Evolutionary conservation across 2,888 invertebrate species (phyloP).

Genomic region (Thalpophila matura): DNA sequence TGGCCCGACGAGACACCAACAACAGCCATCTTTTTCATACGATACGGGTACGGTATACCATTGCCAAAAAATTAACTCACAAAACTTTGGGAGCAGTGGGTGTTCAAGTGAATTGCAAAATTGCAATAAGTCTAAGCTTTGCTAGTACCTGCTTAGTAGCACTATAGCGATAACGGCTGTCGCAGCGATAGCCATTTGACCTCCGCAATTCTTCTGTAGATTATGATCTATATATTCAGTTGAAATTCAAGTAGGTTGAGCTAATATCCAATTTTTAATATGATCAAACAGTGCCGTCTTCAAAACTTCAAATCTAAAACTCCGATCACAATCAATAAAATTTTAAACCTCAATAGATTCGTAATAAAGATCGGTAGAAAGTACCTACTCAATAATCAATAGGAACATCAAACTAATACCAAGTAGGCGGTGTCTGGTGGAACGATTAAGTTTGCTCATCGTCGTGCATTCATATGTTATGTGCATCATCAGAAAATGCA

Average conservation of each 20-base stretch:
- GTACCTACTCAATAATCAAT: conserved; percentile 41
- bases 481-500: conserved; percentile 41
- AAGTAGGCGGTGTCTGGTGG: conserved; percentile 40
- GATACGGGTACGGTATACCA: too few relatives aligned
- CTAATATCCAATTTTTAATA: conserved; percentile 21
- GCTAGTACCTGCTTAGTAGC: neutral
- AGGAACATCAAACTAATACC: conserved; percentile 33
- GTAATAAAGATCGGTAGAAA: conserved; percentile 56
- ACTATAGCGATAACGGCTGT: conserved; percentile 4
- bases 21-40: too few relatives aligned
- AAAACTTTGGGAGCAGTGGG: neutral
- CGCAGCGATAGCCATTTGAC: conserved; percentile 29
- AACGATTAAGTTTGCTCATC: conserved; percentile 21
- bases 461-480: conserved; percentile 40
- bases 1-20: too few relatives aligned
- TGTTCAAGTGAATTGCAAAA: neutral
- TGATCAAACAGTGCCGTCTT: conserved; percentile 51
- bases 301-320: conserved; percentile 47
- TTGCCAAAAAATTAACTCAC: too few relatives aligned
- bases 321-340: conserved; percentile 50
- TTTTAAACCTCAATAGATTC: conserved; percentile 55
- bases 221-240: conserved; percentile 31
- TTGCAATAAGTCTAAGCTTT: too few relatives aligned
- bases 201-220: conserved; percentile 38
- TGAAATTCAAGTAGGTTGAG: conserved; percentile 41